Evolutionary conservation across 2,888 invertebrate species (phyloP), one percentile per base, ranked within the genome.

Genomic region (Drosophila cognata): DNA sequence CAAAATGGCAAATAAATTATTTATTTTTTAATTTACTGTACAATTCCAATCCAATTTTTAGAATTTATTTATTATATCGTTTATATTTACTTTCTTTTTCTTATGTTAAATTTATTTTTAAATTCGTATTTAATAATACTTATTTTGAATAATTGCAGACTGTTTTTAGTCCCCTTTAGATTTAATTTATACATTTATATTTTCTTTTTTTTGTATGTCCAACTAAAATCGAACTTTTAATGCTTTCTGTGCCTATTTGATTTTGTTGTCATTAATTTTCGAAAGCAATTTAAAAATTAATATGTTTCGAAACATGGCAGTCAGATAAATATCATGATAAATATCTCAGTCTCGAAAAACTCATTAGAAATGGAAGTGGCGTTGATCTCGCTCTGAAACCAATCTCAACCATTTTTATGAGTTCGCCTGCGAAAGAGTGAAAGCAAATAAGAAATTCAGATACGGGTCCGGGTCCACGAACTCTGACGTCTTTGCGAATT

Each of bases 401-500:
- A 8, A 33, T 50, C 16, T 46, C 28, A 3, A 6, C 2, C 21
- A 36, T 29, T 41, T 46, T 18, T 13, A 53, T 53, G 48, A 6
- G 38, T 21, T 16, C 25, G 13, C 21, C 18, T 43, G 25, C 8
- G 43, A 21, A 28, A 35, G 18, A 29, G 48, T 38, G 6, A 28
- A 38, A 1, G n/a, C 13, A 46, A 69, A 55, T 58, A 50, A 13
- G 35, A 29, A 35, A 50, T n/a, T 21, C 29, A 38, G 53, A 57
- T 52, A 66, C 59, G 69, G 72, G 89, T 89, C 65, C 71, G 69
- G 72, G 89, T 89, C 65, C 71, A 74, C 71, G 79, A 87, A 84
- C 89, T 89, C 80, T 67, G 82, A 81, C 82, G 82, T 72, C 78
- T 66, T 63, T 48, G 41, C 71, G 71, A 21, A 41, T 33, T 58